phyloP scores from a whole-genome alignment of 1,140 invertebrate species.

The Tetramorium simillimum region DNA sequence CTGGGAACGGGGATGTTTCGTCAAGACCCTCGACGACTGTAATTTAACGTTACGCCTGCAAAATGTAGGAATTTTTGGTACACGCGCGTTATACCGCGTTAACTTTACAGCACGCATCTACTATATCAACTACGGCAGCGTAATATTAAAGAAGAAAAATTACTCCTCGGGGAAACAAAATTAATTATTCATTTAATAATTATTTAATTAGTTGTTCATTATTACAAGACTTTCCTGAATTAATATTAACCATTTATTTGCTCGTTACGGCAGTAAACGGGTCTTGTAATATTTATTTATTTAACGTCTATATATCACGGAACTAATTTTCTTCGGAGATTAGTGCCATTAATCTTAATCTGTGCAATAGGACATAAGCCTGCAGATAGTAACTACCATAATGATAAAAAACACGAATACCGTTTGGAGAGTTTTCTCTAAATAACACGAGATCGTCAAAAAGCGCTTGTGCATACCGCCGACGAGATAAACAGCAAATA shows the following conservation, averaged over 20 bases:
- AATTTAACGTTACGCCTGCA: background rate
- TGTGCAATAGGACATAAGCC: background rate
- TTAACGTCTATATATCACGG: background rate
- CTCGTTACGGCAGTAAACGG: background rate
- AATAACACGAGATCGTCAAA: background rate
- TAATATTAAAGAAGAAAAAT: background rate
- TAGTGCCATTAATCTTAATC: constrained; percentile 31
- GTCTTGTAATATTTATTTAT: constrained; percentile 11
- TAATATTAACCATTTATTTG: background rate
- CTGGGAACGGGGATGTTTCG: background rate
- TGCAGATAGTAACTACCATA: background rate
- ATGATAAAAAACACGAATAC: background rate
- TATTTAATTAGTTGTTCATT: background rate
- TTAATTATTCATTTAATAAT: background rate
- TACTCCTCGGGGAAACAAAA: background rate
- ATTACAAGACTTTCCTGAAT: constrained; percentile 23
- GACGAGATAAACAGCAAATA: background rate
- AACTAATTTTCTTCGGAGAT: background rate
- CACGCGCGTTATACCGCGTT: background rate
- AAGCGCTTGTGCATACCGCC: background rate
- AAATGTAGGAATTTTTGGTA: constrained; percentile 8
- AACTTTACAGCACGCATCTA: no score
- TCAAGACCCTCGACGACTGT: constrained; percentile 4
- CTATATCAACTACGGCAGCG: background rate
- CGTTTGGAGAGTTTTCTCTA: background rate